phyloP scores from a whole-genome alignment of 2,888 invertebrate genomes.

The Merodon equestris region DNA sequence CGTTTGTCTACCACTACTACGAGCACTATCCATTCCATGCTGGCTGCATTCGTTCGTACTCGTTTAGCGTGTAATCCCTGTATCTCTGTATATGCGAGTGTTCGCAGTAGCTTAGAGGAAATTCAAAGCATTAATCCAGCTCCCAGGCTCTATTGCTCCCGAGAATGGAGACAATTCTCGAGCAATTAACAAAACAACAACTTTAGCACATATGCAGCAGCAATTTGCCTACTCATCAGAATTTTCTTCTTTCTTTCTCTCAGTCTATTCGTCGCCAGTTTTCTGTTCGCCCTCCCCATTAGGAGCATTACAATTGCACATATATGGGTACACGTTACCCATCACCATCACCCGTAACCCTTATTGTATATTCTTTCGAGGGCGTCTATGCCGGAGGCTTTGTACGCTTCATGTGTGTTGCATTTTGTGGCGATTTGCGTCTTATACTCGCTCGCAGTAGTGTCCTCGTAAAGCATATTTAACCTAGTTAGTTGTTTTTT shows the following conservation, averaged over 20 bases:
- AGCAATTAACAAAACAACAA: slow-evolving; percentile 66
- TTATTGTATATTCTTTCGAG: slow-evolving; percentile 48
- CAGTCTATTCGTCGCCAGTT: slow-evolving; percentile 2
- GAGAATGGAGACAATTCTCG: slow-evolving; percentile 47
- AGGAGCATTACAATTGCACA: slow-evolving; percentile 45
- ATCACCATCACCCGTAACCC: no score
- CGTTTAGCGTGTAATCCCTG: no score
- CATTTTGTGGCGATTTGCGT: slow-evolving; percentile 39
- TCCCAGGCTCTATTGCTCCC: slow-evolving; percentile 24
- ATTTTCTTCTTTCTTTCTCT: slow-evolving; percentile 35
- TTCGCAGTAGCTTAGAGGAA: no score
- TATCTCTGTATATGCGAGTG: no score
- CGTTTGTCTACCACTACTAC: slow-evolving; percentile 6
- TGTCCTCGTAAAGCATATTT: slow-evolving; percentile 55
- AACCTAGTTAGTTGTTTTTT: slow-evolving; percentile 51
- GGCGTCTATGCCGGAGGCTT: slow-evolving; percentile 53
- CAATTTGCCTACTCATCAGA: slow-evolving; percentile 57
- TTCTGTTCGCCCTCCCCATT: slow-evolving; percentile 25
- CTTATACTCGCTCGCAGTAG: slow-evolving; percentile 27
- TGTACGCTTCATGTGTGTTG: slow-evolving; percentile 28
- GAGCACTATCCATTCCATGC: no score
- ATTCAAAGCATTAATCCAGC: slow-evolving; percentile 50
- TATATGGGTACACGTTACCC: slow-evolving; percentile 51
- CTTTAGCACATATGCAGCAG: slow-evolving; percentile 45
- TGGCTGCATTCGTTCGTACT: no score